A percentile compares a stretch with the other conserved stretches of the same genome.
These are phyloP conservation scores for Lutjanus argentimaculatus DNA, from an alignment of 2,797 vertebrate genomes.

Conservation along the genomic window DNA sequence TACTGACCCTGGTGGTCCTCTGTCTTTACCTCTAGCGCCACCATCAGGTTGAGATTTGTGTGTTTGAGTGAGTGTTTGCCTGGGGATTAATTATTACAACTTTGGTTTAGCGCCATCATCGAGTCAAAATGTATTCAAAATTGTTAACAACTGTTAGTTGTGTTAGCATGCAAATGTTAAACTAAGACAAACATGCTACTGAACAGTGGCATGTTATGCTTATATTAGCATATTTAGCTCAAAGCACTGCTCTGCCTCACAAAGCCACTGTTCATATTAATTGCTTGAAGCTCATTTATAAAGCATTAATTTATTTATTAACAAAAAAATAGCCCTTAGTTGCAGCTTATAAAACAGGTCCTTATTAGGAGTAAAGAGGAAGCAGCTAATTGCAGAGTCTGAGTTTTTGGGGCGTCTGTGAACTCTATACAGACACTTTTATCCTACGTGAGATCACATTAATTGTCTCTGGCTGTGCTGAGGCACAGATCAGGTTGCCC, in stretches of 20 bases:
- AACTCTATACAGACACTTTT: conserved; percentile 39
- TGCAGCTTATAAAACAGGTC: background rate
- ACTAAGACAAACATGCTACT: background rate
- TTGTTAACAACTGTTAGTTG: too few relatives aligned
- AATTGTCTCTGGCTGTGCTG: conserved; percentile 37
- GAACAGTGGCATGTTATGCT: background rate
- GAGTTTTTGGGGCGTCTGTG: conserved; percentile 32
- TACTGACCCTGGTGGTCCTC: background rate
- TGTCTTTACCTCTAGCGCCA: background rate
- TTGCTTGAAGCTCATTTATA: too few relatives aligned
- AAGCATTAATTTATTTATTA: too few relatives aligned
- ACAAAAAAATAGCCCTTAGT: background rate
- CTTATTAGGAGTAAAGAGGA: conserved; percentile 2
- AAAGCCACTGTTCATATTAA: too few relatives aligned
- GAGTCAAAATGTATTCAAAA: background rate
- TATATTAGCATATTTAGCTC: too few relatives aligned
- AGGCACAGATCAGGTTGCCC: conserved; percentile 35
- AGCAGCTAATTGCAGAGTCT: conserved; percentile 34
- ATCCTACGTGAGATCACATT: conserved; percentile 22
- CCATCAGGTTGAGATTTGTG: background rate
- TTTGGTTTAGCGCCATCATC: background rate
- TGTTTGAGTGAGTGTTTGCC: background rate
- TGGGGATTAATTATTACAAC: background rate
- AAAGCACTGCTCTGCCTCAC: too few relatives aligned
- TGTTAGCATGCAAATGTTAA: background rate